Percentiles rank a stretch among this genome's conserved stretches.
Conservation (phyloP, 2,797 vertebrate species). For the Cyclopterus lumpus region DNA sequence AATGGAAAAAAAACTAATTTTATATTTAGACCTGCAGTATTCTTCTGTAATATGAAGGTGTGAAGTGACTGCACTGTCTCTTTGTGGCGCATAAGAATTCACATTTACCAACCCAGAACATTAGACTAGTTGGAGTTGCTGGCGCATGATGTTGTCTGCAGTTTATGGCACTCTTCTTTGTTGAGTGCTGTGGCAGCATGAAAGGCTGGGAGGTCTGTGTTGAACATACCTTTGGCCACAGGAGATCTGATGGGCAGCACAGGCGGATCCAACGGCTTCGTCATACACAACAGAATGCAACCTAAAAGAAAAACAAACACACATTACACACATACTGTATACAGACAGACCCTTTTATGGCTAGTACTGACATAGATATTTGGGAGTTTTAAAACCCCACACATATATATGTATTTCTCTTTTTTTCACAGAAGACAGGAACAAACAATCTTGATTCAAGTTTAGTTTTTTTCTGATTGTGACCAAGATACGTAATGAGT, state of each 20-base stretch:
- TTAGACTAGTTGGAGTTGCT: slow-evolving; percentile 12
- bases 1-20: neutral
- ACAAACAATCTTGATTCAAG: neutral
- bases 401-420: neutral
- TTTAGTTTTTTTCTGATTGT: neutral
- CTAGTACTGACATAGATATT: neutral
- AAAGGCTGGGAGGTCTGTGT: slow-evolving; percentile 42
- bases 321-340: slow-evolving; percentile 23
- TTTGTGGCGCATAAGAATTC: slow-evolving; percentile 27
- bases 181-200: slow-evolving; percentile 28
- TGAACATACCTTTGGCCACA: slow-evolving; percentile 78
- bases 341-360: slow-evolving; percentile 2
- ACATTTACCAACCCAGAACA: slow-evolving; percentile 21
- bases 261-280: slow-evolving; percentile 69
- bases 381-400: neutral
- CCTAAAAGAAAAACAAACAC: slow-evolving; percentile 66
- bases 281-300: slow-evolving; percentile 52
- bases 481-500: slow-evolving; percentile 22
- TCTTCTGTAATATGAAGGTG: neutral
- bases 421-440: neutral
- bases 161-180: slow-evolving; percentile 26
- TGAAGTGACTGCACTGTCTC: slow-evolving; percentile 4
- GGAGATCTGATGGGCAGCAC: slow-evolving; percentile 62
- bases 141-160: slow-evolving; percentile 24
- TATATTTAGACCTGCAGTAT: neutral